These are phyloP conservation scores for Odontesthes bonariensis DNA, from an alignment of 2,113 vertebrate species.

Conservation along the genomic window DNA sequence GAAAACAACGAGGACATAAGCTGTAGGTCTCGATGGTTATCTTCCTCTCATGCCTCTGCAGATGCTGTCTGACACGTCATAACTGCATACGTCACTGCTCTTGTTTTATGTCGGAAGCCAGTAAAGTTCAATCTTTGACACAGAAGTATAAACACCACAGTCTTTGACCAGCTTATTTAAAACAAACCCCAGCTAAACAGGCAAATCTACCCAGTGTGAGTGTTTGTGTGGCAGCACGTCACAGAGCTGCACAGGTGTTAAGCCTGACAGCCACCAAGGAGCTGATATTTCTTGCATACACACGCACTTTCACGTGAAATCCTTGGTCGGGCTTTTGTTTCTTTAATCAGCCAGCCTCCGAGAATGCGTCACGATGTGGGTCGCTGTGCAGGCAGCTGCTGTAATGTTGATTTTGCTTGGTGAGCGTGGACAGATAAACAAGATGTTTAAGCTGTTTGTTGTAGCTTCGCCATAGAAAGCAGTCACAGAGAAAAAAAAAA, in stretches of 20 bases:
- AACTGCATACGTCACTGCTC: slow-evolving; percentile 8
- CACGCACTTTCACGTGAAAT: slow-evolving; percentile 56
- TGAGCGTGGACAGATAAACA: slow-evolving; percentile 26
- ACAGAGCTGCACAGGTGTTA: slow-evolving; percentile 75
- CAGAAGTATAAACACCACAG: not conserved
- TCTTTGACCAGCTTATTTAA: slow-evolving; percentile 16
- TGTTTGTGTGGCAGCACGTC: slow-evolving; percentile 50
- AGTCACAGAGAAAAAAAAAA: slow-evolving; percentile 14
- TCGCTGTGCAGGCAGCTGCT: slow-evolving; percentile 11
- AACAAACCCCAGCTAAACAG: slow-evolving; percentile 18
- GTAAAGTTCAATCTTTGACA: slow-evolving; percentile 43
- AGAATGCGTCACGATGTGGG: slow-evolving; percentile 10
- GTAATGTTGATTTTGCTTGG: slow-evolving; percentile 11
- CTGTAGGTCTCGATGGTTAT: slow-evolving; percentile 18
- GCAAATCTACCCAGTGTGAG: slow-evolving; percentile 45
- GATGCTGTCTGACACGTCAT: slow-evolving; percentile 33
- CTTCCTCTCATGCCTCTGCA: slow-evolving; percentile 14
- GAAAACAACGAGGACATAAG: slow-evolving; percentile 25
- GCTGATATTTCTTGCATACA: slow-evolving; percentile 60
- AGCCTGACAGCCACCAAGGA: slow-evolving; percentile 65
- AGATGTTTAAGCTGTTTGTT: slow-evolving; percentile 33
- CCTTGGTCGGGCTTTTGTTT: slow-evolving; percentile 11
- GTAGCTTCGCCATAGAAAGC: slow-evolving; percentile 22
- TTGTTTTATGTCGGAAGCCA: slow-evolving; percentile 9
- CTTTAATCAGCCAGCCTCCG: slow-evolving; percentile 37